Percentiles rank a stretch among this genome's conserved stretches.
Evolutionary conservation across 64 coral and sea anemone genomes (phyloP).

Genomic region (Stylophora pistillata): DNA sequence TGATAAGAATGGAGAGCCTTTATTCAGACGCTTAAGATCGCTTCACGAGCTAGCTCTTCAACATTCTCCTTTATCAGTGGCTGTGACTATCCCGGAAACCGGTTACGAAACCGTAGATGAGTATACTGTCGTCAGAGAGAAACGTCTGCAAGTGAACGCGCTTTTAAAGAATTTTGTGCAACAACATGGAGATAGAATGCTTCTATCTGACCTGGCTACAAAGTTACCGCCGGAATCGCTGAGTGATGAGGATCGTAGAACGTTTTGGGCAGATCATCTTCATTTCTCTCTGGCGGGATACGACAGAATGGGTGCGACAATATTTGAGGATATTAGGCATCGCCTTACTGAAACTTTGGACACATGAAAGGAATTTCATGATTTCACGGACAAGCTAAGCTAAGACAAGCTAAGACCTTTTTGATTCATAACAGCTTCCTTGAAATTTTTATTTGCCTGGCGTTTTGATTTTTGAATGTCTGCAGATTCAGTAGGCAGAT

Average conservation of each 20-base stretch:
- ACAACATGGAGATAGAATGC: slow-evolving; percentile 17
- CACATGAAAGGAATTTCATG: not conserved
- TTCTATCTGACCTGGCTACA: slow-evolving; percentile 49
- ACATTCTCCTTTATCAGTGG: slow-evolving; percentile 34
- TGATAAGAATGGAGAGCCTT: slow-evolving; percentile 23
- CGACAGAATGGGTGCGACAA: slow-evolving; percentile 33
- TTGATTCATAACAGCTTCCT: no score
- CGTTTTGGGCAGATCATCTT: slow-evolving; percentile 42
- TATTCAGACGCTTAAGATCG: slow-evolving; percentile 60
- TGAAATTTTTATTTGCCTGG: no score
- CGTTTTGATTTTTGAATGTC: no score
- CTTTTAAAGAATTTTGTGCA: slow-evolving; percentile 43
- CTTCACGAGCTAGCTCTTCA: slow-evolving; percentile 49
- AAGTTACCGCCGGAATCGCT: slow-evolving; percentile 54
- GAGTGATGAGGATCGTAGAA: slow-evolving; percentile 52
- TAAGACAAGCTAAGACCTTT: not conserved
- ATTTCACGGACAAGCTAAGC: no score
- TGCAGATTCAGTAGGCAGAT: no score
- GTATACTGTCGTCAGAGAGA: slow-evolving; percentile 16
- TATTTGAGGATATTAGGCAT: slow-evolving; percentile 27
- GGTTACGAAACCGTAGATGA: slow-evolving; percentile 36
- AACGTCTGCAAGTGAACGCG: slow-evolving; percentile 44
- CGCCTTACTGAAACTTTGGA: not conserved
- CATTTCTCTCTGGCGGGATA: slow-evolving; percentile 23
- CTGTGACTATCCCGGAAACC: slow-evolving; percentile 55